Percentiles rank a stretch among this genome's conserved stretches.
Evolutionary conservation across 2,888 invertebrate species (phyloP).

Genomic region (Drosophila nigricruria): DNA sequence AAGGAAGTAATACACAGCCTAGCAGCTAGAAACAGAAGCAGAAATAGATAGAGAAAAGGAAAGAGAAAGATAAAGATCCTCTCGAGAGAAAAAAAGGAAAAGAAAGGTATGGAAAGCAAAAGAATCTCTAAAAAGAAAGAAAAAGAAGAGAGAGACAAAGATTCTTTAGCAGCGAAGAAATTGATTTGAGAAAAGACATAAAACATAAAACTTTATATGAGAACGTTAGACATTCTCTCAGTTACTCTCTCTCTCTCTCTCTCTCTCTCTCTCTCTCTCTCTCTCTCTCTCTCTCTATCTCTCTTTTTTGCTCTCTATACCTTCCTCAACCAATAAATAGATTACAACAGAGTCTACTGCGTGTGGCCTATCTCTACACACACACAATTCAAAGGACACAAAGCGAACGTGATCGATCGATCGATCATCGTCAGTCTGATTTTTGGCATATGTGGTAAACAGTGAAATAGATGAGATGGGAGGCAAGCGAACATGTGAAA

Average conservation of each 20-base stretch:
- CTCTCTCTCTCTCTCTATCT: neutral
- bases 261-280: neutral
- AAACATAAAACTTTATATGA: neutral
- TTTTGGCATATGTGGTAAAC: conserved; percentile 65
- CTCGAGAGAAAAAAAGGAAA: neutral
- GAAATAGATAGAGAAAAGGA: neutral
- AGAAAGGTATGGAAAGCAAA: neutral
- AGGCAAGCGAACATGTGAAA: conserved; percentile 2
- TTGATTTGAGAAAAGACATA: too few species aligned
- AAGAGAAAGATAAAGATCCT: too few species aligned
- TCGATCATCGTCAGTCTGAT: conserved; percentile 68
- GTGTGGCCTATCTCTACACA: conserved; percentile 39
- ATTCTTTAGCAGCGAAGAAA: neutral
- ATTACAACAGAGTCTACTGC: neutral
- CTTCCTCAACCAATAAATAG: neutral
- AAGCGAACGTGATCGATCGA: conserved; percentile 47
- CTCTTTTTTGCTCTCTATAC: neutral
- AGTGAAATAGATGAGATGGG: conserved; percentile 22
- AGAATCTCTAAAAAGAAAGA: neutral
- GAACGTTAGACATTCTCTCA: neutral
- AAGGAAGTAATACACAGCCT: neutral
- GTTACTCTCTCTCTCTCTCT: neutral
- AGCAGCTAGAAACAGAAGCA: neutral
- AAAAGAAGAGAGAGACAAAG: neutral
- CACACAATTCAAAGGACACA: conserved; percentile 26